These are phyloP conservation scores for Drosophila buzzatii DNA, from an alignment of 2,888 invertebrate genomes.

Conservation along the genomic window DNA sequence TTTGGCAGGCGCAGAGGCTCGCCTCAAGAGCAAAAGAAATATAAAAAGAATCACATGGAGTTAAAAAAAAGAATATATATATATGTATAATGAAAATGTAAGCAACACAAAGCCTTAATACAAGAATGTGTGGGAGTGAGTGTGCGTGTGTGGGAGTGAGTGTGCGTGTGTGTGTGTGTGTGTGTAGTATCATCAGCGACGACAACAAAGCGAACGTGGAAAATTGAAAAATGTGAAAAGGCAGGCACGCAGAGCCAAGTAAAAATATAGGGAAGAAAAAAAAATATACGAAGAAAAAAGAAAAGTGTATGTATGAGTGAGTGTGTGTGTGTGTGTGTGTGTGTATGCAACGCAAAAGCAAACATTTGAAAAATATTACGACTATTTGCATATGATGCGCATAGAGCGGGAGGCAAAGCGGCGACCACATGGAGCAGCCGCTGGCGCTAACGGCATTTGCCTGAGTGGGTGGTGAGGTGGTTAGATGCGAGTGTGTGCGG, in stretches of 20 bases:
- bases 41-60: conserved; percentile 41
- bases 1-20: conserved; percentile 44
- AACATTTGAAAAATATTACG: conserved; percentile 80
- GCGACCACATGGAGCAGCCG: conserved; percentile 39
- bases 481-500: conserved; percentile 6
- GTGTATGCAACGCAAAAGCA: conserved; percentile 66
- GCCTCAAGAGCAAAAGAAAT: conserved; percentile 34
- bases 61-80: conserved; percentile 7
- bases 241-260: conserved; percentile 47
- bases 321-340: not conserved
- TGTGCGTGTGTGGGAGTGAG: conserved; percentile 10
- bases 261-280: conserved; percentile 2
- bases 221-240: conserved; percentile 78
- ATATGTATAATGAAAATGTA: conserved; percentile 71
- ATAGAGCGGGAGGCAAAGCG: not conserved
- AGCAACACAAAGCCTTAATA: conserved; percentile 65
- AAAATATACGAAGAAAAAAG: conserved; percentile 5
- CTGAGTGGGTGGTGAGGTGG: conserved; percentile 21
- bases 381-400: conserved; percentile 76
- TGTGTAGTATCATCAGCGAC: conserved; percentile 63
- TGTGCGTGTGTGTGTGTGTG: conserved; percentile 8
- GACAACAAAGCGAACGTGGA: conserved; percentile 79
- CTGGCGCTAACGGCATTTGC: conserved; percentile 57
- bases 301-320: not conserved
- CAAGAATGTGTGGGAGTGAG: conserved; percentile 21